A percentile compares a stretch with the other conserved stretches of the same genome.
Conservation (phyloP, 2,113 vertebrate species). For the Protomyctophum bolini region DNA sequence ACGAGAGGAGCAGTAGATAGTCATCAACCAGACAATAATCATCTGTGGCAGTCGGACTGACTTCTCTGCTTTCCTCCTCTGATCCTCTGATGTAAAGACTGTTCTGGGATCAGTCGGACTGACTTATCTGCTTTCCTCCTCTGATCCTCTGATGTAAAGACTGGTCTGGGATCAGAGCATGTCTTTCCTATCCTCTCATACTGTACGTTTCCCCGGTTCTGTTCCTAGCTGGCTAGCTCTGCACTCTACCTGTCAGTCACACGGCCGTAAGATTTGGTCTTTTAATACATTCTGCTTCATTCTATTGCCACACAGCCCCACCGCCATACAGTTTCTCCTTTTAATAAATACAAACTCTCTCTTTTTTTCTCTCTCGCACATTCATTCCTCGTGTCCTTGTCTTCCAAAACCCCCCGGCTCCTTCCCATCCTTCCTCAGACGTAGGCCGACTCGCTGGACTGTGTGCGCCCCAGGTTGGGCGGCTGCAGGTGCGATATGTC, state of each 20-base stretch:
- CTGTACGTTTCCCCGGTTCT: constrained; percentile 18
- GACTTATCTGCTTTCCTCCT: constrained; percentile 24
- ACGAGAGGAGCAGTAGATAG: constrained; percentile 25
- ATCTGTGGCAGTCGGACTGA: constrained; percentile 51
- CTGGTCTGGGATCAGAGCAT: constrained; percentile 34
- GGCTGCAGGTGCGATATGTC: constrained; percentile 77
- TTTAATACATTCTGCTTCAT: constrained; percentile 55
- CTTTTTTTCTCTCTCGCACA: constrained; percentile 28
- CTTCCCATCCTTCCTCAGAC: constrained; percentile 72
- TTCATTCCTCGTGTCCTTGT: constrained; percentile 33
- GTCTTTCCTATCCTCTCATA: background rate
- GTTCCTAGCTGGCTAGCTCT: constrained; percentile 10
- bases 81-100: background rate
- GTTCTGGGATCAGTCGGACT: constrained; percentile 40
- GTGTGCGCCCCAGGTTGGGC: constrained; percentile 84
- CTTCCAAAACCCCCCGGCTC: background rate
- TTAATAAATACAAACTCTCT: constrained; percentile 44
- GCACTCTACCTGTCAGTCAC: constrained; percentile 3
- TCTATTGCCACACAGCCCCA: constrained; percentile 35
- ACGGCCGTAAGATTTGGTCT: constrained; percentile 29
- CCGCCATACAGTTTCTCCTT: constrained; percentile 20
- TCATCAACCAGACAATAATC: constrained; percentile 50
- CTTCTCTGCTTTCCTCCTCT: constrained; percentile 25
- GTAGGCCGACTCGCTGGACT: constrained; percentile 88
- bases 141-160: background rate